Conservation (phyloP, 2,113 vertebrate species). For the Gobius niger region DNA sequence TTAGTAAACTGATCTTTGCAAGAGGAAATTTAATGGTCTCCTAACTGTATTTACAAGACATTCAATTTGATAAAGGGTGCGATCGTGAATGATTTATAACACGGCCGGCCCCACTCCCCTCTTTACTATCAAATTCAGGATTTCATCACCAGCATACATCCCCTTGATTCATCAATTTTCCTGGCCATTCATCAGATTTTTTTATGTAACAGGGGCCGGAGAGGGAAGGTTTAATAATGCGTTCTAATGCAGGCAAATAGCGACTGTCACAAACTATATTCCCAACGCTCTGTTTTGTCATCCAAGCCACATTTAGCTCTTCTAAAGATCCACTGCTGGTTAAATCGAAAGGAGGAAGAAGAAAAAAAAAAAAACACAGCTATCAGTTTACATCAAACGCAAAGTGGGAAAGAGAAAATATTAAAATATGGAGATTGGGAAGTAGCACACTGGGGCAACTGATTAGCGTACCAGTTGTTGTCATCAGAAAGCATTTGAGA, state of each 20-base stretch:
- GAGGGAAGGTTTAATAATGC: constrained; percentile 26
- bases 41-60: constrained; percentile 73
- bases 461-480: constrained; percentile 58
- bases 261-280: constrained; percentile 34
- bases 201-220: constrained; percentile 19
- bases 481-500: constrained; percentile 55
- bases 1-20: constrained; percentile 74
- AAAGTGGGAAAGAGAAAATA: constrained; percentile 41
- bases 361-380: constrained; percentile 26
- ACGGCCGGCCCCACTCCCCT: constrained; percentile 39
- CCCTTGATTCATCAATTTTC: constrained; percentile 25
- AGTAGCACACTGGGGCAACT: constrained; percentile 54
- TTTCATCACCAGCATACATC: constrained; percentile 32
- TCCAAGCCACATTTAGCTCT: constrained; percentile 38
- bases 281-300: constrained; percentile 20
- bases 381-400: constrained; percentile 59
- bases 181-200: constrained; percentile 47
- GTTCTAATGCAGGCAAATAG: constrained; percentile 31
- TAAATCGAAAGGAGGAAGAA: constrained; percentile 33
- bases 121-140: constrained; percentile 40
- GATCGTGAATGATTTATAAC: constrained; percentile 63
- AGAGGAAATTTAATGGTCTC: constrained; percentile 69
- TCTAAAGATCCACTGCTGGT: constrained; percentile 42
- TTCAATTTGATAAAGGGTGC: constrained; percentile 72
- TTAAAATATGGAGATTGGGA: constrained; percentile 59